These are phyloP conservation scores for Acanthiza pusilla DNA, from an alignment of 2,797 vertebrate genomes.

Conservation along the genomic window DNA sequence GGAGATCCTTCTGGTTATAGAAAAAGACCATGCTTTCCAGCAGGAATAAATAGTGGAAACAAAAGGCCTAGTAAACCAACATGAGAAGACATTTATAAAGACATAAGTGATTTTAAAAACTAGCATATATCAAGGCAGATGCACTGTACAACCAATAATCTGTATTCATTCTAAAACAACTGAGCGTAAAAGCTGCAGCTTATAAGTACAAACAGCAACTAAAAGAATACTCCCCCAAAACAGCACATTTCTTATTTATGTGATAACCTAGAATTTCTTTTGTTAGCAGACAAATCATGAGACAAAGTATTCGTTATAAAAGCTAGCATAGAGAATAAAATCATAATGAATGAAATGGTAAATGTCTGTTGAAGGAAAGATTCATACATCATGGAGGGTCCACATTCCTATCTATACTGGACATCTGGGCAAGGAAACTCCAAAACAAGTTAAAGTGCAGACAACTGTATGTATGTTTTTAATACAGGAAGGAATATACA, in stretches of 20 bases:
- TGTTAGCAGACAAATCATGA: neutral
- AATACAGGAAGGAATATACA: neutral
- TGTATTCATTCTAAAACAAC: neutral
- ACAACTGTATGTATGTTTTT: neutral
- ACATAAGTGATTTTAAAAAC: neutral
- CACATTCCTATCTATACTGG: neutral
- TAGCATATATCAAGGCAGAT: neutral
- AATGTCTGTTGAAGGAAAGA: neutral
- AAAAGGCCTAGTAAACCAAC: slow-evolving; percentile 53
- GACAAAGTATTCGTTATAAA: neutral
- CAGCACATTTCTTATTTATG: neutral
- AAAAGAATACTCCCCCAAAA: neutral
- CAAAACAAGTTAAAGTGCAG: neutral
- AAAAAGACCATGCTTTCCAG: slow-evolving; percentile 7
- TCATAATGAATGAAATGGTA: neutral
- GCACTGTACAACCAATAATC: neutral
- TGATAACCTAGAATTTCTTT: neutral
- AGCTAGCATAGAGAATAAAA: neutral
- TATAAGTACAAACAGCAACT: neutral
- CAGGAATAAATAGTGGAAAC: slow-evolving; percentile 47
- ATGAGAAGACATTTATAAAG: neutral
- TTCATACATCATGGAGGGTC: neutral
- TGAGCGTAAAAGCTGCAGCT: neutral
- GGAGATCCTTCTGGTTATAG: slow-evolving; percentile 36
- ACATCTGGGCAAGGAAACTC: neutral